Evolutionary conservation across 2,113 vertebrate genomes (phyloP), one percentile per base, ranked within the genome.

Genomic region (Dolichallabes microphthalmus): DNA sequence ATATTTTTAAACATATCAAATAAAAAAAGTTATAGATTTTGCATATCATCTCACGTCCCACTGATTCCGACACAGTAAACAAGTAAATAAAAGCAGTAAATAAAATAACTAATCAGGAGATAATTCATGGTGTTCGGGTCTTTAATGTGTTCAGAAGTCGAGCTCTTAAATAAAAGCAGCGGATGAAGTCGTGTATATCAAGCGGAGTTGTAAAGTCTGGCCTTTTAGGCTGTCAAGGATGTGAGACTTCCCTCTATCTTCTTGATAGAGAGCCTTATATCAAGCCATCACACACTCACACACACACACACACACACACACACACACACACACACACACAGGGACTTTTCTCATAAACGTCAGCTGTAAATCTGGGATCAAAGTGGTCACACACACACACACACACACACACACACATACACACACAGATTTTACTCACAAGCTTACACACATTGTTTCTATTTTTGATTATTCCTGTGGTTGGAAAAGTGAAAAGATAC

Each of bases 331-430:
- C 63, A 30, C 50, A 57, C 50, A 78, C n/a, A 79, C 7, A 45
- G 45, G 45, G 8, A 45, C 89, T 89, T 89, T 94, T 93, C 60
- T 63, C 60, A 87, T 94, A 94, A 94, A 95, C 93, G 92, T 94
- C 94, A 93, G 89, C 92, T 90, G 91, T 94, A 94, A 95, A 94
- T 95, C 93, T 93, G 92, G 84, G 88, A 90, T 92, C 91, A 71
- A 92, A 94, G 90, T 91, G 91, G 90, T 93, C 89, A 9, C 60
- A 15, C 27, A 68, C 27, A 32, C 64, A 45, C 53, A 60, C 58
- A 66, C 63, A 66, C 63, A 66, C n/a, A 30, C n/a, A 66, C 63
- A 66, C 69, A 57, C 55, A 57, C 55, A 57, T 13, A 60, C 58
- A 15, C 64, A 66, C 64, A 32, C 64, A 5, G 20, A 27, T 32